Percentiles rank a stretch among this genome's conserved stretches.
Evolutionary conservation across 2,797 vertebrate species (phyloP).

Genomic region (Dromococcyx pavoninus): DNA sequence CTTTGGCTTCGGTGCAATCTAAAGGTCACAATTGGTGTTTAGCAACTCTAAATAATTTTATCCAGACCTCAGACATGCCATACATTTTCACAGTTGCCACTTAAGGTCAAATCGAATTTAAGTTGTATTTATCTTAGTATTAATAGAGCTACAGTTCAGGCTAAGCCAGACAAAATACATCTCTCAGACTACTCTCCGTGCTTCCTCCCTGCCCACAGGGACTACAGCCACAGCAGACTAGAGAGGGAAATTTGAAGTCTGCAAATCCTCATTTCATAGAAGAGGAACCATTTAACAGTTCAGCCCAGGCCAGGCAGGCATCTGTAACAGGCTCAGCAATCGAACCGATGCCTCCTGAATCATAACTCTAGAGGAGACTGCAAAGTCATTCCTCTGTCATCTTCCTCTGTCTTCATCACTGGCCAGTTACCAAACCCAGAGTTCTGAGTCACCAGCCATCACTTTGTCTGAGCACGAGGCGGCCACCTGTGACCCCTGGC

Average conservation of each 20-base stretch:
- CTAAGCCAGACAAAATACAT: background rate
- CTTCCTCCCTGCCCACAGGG: background rate
- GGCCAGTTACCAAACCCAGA: background rate
- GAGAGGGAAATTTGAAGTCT: background rate
- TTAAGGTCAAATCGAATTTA: constrained; percentile 9
- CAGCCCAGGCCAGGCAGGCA: fast-evolving
- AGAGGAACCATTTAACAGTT: background rate
- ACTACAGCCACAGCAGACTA: fast-evolving
- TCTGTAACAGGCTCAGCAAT: background rate
- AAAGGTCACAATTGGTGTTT: background rate
- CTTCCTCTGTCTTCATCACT: background rate
- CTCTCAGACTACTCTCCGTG: background rate
- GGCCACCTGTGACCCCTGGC: fast-evolving
- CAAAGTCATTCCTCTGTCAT: background rate
- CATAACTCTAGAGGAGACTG: fast-evolving
- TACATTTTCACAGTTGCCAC: constrained; percentile 35
- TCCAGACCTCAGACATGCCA: background rate
- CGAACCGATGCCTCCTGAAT: fast-evolving
- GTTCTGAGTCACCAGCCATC: background rate
- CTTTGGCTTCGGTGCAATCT: background rate
- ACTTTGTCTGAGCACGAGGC: background rate
- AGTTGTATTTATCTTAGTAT: constrained; percentile 28
- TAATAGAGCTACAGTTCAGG: constrained; percentile 1
- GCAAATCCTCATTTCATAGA: background rate
- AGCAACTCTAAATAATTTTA: constrained; percentile 26